Evolutionary conservation across 2,888 invertebrate genomes (phyloP), one percentile per base, ranked within the genome.

Genomic region (Eupithecia abbreviata): DNA sequence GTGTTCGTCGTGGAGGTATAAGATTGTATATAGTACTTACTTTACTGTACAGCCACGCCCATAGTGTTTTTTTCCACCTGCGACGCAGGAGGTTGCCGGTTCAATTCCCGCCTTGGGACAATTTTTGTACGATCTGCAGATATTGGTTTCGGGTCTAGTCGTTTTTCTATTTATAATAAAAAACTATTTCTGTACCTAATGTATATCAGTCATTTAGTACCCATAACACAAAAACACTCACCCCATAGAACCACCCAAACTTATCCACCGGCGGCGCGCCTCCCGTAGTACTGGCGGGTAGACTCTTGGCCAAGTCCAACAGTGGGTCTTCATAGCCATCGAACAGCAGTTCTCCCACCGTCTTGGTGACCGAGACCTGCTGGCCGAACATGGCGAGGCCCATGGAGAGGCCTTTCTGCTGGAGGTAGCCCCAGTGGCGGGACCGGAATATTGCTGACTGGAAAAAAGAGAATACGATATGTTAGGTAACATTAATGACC

Each of bases 211-310:
- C n/a, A n/a, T n/a, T n/a, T n/a, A n/a, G n/a, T n/a, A n/a, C n/a
- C n/a, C n/a, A n/a, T n/a, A n/a, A n/a, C n/a, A n/a, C n/a, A n/a
- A n/a, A 71, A 71, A 43, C 13, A 80, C 82, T 81, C 81, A 94
- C 94, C 84, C 89, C 90, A 84, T 98, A 98, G 91, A 98, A 98
- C 97, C 98, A 97, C 13, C 98, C 98, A 88, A 98, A 98, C 85
- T 96, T 96, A 85, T 98, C 98, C 79, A 96, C 96, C 0, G 96
- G 96, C 0, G 96, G 96, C 0, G 96, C 95, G 0, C 96, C 95
- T 0, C 96, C 95, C 0, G 86, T 96, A 0, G 94, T 93, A 43
- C 96, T 94, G 0, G 96, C 88, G 0, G 96, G 96, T 75, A 97
- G 85, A 80, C 93, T 95, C 80, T 95, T 95, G 0, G 97, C 97